A percentile compares a stretch with the other conserved stretches of the same genome.
phyloP scores from a whole-genome alignment of 2,888 invertebrate species.

The Aphidoletes aphidimyza region DNA sequence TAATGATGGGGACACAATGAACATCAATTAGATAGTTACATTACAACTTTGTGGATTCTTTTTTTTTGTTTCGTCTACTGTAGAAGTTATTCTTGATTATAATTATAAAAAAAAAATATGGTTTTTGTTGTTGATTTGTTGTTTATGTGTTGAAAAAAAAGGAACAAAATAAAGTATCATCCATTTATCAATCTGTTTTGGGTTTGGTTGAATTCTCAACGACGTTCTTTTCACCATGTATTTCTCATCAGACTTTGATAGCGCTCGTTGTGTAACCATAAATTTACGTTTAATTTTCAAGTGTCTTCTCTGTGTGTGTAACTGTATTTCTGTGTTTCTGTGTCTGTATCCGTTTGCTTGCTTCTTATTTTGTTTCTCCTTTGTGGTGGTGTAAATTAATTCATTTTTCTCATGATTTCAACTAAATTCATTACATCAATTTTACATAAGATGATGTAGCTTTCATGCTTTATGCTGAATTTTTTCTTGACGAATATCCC shows the following conservation, averaged over 20 bases:
- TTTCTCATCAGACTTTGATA: constrained; percentile 40
- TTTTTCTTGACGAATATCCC: constrained; percentile 18
- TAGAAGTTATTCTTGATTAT: constrained; percentile 36
- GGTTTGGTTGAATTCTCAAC: constrained; percentile 18
- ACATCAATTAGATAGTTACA: constrained; percentile 49
- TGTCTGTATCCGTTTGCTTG: background rate
- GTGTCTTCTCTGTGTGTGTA: background rate
- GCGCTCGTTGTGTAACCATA: constrained; percentile 49
- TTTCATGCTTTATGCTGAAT: background rate
- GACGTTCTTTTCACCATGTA: background rate
- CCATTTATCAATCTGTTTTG: constrained; percentile 22
- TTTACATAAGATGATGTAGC: constrained; percentile 24
- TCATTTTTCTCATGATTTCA: constrained; percentile 1
- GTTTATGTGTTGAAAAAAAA: constrained; percentile 16
- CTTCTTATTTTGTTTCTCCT: background rate
- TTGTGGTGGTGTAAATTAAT: background rate
- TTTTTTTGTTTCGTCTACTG: constrained; percentile 35
- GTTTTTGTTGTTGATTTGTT: background rate
- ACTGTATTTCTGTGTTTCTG: background rate
- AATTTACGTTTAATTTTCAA: background rate
- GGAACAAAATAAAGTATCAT: background rate
- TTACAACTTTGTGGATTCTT: constrained; percentile 44
- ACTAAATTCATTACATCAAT: constrained; percentile 38
- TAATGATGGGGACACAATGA: constrained; percentile 46
- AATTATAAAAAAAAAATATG: constrained; percentile 26